These are phyloP conservation scores for Varanus salvator DNA, from an alignment of 2,113 vertebrate species.

Conservation along the genomic window DNA sequence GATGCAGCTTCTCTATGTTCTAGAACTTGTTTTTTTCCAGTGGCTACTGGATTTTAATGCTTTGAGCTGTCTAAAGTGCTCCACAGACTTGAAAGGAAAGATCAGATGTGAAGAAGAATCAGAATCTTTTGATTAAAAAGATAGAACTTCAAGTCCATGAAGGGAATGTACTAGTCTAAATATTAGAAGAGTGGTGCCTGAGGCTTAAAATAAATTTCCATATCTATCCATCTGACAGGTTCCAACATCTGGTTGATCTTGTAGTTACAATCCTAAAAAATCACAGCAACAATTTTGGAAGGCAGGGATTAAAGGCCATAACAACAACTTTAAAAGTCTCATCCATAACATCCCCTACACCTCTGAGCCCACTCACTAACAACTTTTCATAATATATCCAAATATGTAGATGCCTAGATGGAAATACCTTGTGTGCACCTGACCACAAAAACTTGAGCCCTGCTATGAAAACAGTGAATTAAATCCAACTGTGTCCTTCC, in stretches of 20 bases:
- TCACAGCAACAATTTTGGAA: background rate
- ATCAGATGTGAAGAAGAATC: background rate
- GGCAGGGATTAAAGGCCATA: too few relatives aligned
- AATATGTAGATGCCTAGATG: background rate
- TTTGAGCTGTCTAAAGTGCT: background rate
- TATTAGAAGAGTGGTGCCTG: background rate
- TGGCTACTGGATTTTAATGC: constrained; percentile 23
- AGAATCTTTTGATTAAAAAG: background rate
- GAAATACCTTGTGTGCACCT: background rate
- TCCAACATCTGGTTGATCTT: background rate
- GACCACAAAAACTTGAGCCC: background rate
- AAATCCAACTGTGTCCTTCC: too few relatives aligned
- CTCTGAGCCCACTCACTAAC: too few relatives aligned
- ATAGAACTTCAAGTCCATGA: background rate
- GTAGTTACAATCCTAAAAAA: background rate
- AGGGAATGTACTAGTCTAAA: background rate
- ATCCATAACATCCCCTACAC: background rate
- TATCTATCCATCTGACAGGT: background rate
- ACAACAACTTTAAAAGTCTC: background rate
- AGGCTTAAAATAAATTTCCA: background rate
- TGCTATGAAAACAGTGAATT: too few relatives aligned
- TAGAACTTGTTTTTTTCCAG: background rate
- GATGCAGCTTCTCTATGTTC: background rate
- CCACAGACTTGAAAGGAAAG: background rate
- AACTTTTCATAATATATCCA: background rate